These are phyloP conservation scores for Grus americana DNA, from an alignment of 2,113 vertebrate genomes.

Conservation along the genomic window DNA sequence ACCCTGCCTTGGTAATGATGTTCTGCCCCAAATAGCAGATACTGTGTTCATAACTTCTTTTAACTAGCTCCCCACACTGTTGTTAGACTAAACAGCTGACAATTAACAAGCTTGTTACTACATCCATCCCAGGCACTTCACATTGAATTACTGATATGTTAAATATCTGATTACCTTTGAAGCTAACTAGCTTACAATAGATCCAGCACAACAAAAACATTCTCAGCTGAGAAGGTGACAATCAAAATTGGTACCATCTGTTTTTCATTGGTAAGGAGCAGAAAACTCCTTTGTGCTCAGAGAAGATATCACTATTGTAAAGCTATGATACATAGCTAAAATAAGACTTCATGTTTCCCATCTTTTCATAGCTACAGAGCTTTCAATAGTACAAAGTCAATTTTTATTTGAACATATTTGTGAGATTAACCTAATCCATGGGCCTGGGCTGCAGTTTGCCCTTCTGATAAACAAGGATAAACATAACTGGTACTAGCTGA, in stretches of 20 bases:
- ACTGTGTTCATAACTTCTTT: neutral
- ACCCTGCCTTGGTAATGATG: neutral
- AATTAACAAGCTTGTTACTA: neutral
- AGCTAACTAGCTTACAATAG: neutral
- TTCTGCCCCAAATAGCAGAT: neutral
- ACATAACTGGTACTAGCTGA: neutral
- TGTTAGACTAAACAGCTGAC: neutral
- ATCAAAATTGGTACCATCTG: neutral
- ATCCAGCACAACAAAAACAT: neutral
- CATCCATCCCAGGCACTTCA: neutral
- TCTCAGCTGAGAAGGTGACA: neutral
- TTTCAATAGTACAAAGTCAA: neutral
- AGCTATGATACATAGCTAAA: neutral
- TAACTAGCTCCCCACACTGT: neutral
- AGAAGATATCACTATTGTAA: neutral
- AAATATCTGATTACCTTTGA: neutral
- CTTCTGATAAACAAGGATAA: neutral
- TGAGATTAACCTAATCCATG: neutral
- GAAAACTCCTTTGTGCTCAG: neutral
- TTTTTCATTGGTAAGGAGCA: neutral
- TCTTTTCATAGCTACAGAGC: neutral
- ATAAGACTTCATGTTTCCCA: neutral
- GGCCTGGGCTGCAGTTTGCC: neutral
- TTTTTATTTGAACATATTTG: neutral
- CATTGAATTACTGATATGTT: neutral